A percentile compares a stretch with the other conserved stretches of the same genome.
phyloP scores from a whole-genome alignment of 2,113 vertebrate genomes.

The Cardinalis cardinalis region DNA sequence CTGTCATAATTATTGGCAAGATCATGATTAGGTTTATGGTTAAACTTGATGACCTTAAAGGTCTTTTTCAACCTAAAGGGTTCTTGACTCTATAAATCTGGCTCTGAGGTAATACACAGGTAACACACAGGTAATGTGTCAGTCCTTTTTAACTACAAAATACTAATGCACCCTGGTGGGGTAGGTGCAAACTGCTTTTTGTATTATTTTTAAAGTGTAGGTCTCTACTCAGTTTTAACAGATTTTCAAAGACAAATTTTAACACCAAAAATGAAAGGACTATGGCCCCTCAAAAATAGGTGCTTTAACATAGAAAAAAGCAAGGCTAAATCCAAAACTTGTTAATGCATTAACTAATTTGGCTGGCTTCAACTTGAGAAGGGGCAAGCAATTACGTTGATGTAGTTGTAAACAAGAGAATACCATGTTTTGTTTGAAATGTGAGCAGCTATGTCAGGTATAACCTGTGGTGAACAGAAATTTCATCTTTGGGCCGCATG shows the following conservation, averaged over 20 bases:
- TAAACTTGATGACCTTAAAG: neutral
- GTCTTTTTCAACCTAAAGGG: neutral
- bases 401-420: neutral
- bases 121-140: neutral
- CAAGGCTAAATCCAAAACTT: neutral
- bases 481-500: neutral
- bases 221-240: neutral
- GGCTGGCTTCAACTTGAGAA: neutral
- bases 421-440: neutral
- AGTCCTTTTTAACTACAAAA: neutral
- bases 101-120: neutral
- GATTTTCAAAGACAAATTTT: neutral
- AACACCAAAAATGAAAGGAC: neutral
- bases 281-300: neutral
- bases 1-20: neutral
- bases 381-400: neutral
- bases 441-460: accelerated
- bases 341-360: neutral
- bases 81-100: neutral
- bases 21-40: neutral
- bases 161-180: neutral
- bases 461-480: neutral
- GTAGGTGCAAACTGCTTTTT: neutral
- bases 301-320: neutral
- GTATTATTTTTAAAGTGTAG: neutral